A percentile compares a stretch with the other conserved stretches of the same genome.
phyloP scores from a whole-genome alignment of 1,140 invertebrate species.

The Macrocentrus cingulum region DNA sequence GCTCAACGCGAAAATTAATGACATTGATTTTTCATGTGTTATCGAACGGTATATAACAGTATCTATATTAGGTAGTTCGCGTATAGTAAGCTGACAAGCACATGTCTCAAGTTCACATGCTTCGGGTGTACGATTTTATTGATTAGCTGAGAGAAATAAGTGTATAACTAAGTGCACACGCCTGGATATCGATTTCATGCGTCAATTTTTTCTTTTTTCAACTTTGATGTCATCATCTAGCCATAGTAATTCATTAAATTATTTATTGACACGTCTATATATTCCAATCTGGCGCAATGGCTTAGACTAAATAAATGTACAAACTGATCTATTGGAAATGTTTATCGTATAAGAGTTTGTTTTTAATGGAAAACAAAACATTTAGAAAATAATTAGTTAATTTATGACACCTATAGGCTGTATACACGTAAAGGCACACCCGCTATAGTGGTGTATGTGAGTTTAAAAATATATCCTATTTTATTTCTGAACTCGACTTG shows the following conservation, averaged over 20 bases:
- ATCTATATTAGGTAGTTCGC: no score
- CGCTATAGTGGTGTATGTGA: neutral
- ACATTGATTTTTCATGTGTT: no score
- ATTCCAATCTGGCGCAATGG: no score
- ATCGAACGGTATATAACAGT: no score
- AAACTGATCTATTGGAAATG: no score
- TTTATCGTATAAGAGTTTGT: no score
- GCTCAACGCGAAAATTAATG: no score
- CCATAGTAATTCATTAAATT: neutral
- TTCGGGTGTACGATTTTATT: slow-evolving; percentile 9
- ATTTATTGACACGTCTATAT: neutral
- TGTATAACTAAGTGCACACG: neutral
- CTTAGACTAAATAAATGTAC: no score
- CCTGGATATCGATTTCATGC: slow-evolving; percentile 11
- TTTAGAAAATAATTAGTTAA: neutral
- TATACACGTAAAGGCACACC: neutral
- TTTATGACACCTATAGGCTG: neutral
- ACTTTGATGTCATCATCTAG: neutral
- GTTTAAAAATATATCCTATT: slow-evolving; percentile 30
- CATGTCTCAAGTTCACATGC: slow-evolving; percentile 1
- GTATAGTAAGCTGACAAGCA: no score
- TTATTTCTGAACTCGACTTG: slow-evolving; percentile 21
- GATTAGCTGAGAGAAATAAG: neutral
- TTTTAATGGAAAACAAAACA: no score
- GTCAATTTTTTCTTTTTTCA: neutral